A percentile compares a stretch with the other conserved stretches of the same genome.
Conservation (phyloP, 92 coral and sea anemone genomes). For the Chrysogorgia sp. region DNA sequence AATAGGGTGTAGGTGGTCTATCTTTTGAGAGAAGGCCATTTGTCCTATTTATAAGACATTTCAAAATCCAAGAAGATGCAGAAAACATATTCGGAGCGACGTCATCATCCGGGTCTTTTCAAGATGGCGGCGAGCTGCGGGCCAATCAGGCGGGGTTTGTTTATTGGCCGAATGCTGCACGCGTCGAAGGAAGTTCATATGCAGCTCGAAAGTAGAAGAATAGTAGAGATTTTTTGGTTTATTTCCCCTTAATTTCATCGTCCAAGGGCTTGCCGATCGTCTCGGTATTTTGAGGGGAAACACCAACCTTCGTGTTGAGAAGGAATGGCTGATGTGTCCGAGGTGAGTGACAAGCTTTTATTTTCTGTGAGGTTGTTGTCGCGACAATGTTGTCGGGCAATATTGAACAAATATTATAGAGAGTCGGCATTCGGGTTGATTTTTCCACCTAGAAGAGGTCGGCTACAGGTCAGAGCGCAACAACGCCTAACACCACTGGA, state of each 20-base stretch:
- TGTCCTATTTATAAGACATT: background rate
- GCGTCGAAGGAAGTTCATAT: conserved; percentile 90
- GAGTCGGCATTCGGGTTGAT: conserved; percentile 68
- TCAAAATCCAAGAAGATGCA: background rate
- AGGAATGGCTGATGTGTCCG: conserved; percentile 83
- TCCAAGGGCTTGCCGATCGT: conserved; percentile 83
- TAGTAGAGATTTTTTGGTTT: conserved; percentile 9
- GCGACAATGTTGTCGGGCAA: conserved; percentile 84
- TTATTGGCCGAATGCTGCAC: conserved; percentile 93
- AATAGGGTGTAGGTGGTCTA: too few relatives aligned
- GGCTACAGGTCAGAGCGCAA: conserved; percentile 75
- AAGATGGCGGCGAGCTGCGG: conserved; percentile 98
- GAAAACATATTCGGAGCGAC: conserved; percentile 37
- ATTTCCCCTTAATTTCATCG: conserved; percentile 77
- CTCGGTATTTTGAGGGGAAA: conserved; percentile 97
- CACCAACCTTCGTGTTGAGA: conserved; percentile 71
- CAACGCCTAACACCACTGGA: conserved; percentile 60
- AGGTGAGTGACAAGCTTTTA: conserved; percentile 81
- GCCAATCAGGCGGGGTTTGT: conserved; percentile 99
- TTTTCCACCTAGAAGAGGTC: conserved; percentile 75
- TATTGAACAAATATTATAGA: conserved; percentile 91
- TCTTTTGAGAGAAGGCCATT: too few relatives aligned
- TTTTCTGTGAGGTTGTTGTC: conserved; percentile 94
- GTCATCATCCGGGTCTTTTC: conserved; percentile 97
- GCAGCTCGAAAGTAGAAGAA: conserved; percentile 38